Evolutionary conservation across 1,140 invertebrate genomes (phyloP).

Genomic region (Drosophila azteca): DNA sequence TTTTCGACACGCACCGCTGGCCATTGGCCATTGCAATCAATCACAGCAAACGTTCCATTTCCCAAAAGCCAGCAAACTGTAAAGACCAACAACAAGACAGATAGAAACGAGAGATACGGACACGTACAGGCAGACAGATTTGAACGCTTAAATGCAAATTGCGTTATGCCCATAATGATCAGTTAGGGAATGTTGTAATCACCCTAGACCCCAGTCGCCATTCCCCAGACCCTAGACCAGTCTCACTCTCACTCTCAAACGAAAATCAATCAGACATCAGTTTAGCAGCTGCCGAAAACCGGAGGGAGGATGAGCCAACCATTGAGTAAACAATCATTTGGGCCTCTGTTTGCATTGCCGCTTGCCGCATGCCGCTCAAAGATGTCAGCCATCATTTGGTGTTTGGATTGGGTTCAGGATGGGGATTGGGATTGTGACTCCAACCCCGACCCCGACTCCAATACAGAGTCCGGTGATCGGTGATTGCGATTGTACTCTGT

Average conservation of each 20-base stretch:
- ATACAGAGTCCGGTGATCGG: constrained; percentile 3
- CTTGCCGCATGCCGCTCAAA: neutral
- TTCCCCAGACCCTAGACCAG: constrained; percentile 3
- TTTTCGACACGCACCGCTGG: constrained; percentile 70
- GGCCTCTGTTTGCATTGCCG: neutral
- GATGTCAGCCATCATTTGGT: neutral
- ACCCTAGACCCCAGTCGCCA: constrained; percentile 6
- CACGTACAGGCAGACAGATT: constrained; percentile 13
- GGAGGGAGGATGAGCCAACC: neutral
- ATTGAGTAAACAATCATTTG: neutral
- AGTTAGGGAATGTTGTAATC: constrained; percentile 69
- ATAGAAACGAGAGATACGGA: constrained; percentile 13
- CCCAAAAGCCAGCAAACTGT: constrained; percentile 42
- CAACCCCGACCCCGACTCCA: no score
- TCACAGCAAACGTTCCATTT: constrained; percentile 59
- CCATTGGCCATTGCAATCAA: constrained; percentile 59
- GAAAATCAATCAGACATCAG: constrained; percentile 66
- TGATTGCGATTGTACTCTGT: constrained; percentile 18
- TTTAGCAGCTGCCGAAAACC: constrained; percentile 50
- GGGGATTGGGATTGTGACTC: constrained; percentile 15
- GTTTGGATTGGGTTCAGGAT: constrained; percentile 7
- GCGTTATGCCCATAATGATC: constrained; percentile 73
- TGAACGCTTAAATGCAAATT: constrained; percentile 61
- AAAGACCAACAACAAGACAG: constrained; percentile 27
- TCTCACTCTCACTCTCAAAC: neutral